Evolutionary conservation across 2,113 vertebrate species (phyloP).

Genomic region (Choloepus hoffmanni): DNA sequence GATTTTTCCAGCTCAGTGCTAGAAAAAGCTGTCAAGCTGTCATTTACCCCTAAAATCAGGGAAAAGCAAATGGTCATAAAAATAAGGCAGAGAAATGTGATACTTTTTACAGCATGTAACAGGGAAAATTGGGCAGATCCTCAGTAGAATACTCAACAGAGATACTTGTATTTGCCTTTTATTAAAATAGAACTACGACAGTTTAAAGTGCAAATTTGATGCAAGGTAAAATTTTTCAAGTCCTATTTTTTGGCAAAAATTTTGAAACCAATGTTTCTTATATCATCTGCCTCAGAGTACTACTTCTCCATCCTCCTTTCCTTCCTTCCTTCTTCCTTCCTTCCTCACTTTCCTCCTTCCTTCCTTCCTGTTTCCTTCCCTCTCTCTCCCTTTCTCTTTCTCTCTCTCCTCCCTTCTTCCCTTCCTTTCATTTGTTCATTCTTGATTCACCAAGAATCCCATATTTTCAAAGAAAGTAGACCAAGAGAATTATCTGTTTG

Average conservation of each 20-base stretch:
- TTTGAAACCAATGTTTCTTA: too few relatives aligned
- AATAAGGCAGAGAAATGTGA: fast-evolving
- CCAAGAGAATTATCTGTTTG: not conserved
- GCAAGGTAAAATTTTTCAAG: not conserved
- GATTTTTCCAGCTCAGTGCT: not conserved
- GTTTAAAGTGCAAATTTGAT: not conserved
- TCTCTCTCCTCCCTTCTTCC: too few relatives aligned
- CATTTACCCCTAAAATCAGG: not conserved
- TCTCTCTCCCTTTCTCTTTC: too few relatives aligned
- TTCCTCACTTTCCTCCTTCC: too few relatives aligned
- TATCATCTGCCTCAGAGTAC: not conserved
- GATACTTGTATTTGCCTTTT: not conserved
- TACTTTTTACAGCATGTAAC: not conserved
- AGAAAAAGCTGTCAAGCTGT: not conserved
- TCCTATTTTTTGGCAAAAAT: not conserved
- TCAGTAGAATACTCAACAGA: not conserved
- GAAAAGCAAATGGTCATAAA: fast-evolving
- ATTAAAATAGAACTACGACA: not conserved
- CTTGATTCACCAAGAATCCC: not conserved
- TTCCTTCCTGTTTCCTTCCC: too few relatives aligned
- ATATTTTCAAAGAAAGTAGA: not conserved
- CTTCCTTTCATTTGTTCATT: not conserved
- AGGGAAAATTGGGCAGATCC: not conserved
- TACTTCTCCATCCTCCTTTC: too few relatives aligned
- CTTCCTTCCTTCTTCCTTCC: too few relatives aligned